These are phyloP conservation scores for Acanthaster planci DNA, from an alignment of 35 echinoderm and acorn worm species.

Conservation along the genomic window DNA sequence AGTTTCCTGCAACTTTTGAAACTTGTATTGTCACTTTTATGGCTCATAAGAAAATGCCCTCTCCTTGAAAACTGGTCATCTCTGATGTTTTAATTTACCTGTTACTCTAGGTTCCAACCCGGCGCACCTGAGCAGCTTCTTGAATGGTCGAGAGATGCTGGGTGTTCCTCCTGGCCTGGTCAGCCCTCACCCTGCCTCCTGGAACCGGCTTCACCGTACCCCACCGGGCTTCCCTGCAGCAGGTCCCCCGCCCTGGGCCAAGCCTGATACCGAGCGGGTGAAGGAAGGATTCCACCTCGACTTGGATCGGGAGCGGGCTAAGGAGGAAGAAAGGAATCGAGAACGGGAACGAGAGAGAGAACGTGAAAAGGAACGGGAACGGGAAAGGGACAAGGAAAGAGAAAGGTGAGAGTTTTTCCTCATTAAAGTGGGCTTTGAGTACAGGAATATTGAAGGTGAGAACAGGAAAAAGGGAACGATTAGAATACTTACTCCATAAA, in stretches of 20 bases:
- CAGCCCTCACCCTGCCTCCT: slow-evolving; percentile 45
- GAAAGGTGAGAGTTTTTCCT: slow-evolving; percentile 35
- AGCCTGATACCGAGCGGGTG: slow-evolving; percentile 69
- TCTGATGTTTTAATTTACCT: background rate
- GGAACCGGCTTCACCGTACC: slow-evolving; percentile 60
- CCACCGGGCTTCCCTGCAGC: slow-evolving; percentile 52
- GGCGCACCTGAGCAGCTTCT: slow-evolving; percentile 29
- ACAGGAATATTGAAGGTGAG: too few relatives aligned
- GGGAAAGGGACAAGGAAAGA: slow-evolving; percentile 46
- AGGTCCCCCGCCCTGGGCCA: slow-evolving; percentile 60
- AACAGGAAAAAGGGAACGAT: too few relatives aligned
- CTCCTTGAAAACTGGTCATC: too few relatives aligned
- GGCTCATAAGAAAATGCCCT: too few relatives aligned
- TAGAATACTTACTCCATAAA: too few relatives aligned
- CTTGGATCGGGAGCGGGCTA: slow-evolving; percentile 45
- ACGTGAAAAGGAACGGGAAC: slow-evolving; percentile 55
- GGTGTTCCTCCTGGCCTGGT: slow-evolving; percentile 30
- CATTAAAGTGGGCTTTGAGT: background rate
- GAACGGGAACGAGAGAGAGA: slow-evolving; percentile 71
- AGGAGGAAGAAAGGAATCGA: slow-evolving; percentile 46
- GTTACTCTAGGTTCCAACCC: slow-evolving; percentile 1
- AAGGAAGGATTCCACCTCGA: slow-evolving; percentile 74
- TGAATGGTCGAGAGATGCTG: slow-evolving; percentile 56
- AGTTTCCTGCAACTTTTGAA: too few relatives aligned
- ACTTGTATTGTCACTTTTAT: too few relatives aligned